Base-by-base conservation (phyloP, 2,113 vertebrate species). In the Gadus chalcogrammus region DNA sequence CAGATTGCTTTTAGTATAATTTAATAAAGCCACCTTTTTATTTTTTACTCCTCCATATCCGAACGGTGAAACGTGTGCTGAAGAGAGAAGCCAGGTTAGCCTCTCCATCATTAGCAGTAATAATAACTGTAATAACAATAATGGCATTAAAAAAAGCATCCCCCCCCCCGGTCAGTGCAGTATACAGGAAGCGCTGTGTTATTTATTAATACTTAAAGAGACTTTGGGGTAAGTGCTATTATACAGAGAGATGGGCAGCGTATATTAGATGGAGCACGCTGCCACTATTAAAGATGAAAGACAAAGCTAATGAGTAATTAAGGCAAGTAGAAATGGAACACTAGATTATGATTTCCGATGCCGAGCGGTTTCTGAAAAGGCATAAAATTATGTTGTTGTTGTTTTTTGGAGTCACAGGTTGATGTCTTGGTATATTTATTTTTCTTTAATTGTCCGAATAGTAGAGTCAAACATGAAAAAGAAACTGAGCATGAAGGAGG, bases 1-100 rank as follows among this genome's bases (percentile, higher is more conserved):
- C 88, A 89, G 89, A 92, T 91, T 91, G 91, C 91, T 92, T 92
- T 92, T 92, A 92, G 91, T 89, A 85, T 91, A 92, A 92, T 92
- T 89, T 88, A 89, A 92, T 92, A 90, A 91, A 84, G 88, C 84
- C 84, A 17, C 15, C n/a, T 58, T 16, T 58, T 58, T 58, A n/a
- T n/a, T 58, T 58, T 58, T n/a, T n/a, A 90, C 88, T 92, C 91
- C 89, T 92, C 92, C 91, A 92, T 92, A 92, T 91, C 91, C 91
- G 2, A 48, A 90, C 90, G 91, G 91, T 89, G 88, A 92, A 91
- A 89, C 88, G 83, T 88, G 82, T 87, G 91, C 90, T 86, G 88
- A 90, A 88, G 91, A 90, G 88, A 92, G 87, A 1, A n/a, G 3
- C 82, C 85, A 87, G 90, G 82, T 78, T 89, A 75, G 88, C 80